These are phyloP conservation scores for Neodon shergylaensis DNA, from an alignment of 2,113 vertebrate genomes.

Conservation along the genomic window DNA sequence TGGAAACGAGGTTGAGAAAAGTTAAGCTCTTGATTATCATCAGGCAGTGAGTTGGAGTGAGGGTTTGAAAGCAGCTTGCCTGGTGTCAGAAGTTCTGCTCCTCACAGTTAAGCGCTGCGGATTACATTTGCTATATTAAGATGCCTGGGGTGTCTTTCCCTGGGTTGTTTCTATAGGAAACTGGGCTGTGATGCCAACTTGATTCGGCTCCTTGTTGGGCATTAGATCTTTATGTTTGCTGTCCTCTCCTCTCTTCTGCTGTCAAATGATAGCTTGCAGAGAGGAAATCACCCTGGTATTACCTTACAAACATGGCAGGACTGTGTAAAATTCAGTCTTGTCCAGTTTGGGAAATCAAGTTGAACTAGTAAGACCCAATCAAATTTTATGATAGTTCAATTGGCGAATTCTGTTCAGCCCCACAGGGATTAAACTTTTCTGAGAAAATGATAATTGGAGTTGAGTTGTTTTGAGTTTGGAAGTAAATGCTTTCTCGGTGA, in stretches of 20 bases:
- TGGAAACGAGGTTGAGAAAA: background rate
- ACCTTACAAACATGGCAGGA: background rate
- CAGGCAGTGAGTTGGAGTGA: background rate
- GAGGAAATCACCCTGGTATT: background rate
- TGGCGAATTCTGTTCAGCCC: background rate
- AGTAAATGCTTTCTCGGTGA: background rate
- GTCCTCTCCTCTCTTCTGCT: background rate
- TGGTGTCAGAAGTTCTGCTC: background rate
- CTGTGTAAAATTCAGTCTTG: background rate
- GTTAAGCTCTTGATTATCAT: background rate
- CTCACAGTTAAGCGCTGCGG: background rate
- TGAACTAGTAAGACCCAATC: background rate
- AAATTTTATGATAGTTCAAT: background rate
- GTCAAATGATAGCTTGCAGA: background rate
- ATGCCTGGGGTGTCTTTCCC: background rate
- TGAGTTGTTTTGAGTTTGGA: background rate
- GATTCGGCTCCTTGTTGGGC: background rate
- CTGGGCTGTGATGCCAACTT: background rate
- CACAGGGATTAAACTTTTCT: background rate
- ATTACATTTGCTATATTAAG: background rate
- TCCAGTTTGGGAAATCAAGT: background rate
- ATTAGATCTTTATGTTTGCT: background rate
- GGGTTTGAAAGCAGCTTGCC: background rate
- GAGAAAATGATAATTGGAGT: conserved; percentile 21
- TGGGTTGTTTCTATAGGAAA: background rate